phyloP scores from a whole-genome alignment of 2,888 invertebrate genomes.

The Acanthosepion lycidas region DNA sequence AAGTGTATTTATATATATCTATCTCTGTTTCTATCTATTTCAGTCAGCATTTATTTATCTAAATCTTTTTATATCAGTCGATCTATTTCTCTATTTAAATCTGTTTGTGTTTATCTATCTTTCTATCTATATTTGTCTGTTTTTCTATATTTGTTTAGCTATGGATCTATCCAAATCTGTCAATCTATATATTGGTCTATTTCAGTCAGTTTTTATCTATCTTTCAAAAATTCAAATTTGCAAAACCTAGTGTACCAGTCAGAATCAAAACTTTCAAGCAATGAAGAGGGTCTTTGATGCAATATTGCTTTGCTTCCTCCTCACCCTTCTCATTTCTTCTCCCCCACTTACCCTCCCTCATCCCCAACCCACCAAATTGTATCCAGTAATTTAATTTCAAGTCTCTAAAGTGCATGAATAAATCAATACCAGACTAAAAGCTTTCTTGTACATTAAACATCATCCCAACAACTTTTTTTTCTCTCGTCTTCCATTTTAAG shows the following conservation, averaged over 20 bases:
- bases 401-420: neutral
- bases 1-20: too few relatives aligned
- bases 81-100: too few relatives aligned
- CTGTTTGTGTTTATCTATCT: too few relatives aligned
- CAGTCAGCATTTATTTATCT: too few relatives aligned
- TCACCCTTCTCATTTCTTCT: neutral
- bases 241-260: neutral
- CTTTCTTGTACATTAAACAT: conserved; percentile 33
- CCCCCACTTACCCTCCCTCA: neutral
- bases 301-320: neutral
- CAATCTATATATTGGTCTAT: too few relatives aligned
- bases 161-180: too few relatives aligned
- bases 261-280: neutral
- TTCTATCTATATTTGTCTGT: too few relatives aligned
- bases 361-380: neutral
- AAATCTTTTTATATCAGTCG: too few relatives aligned
- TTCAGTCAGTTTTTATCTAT: neutral
- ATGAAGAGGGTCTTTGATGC: neutral
- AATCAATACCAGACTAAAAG: conserved; percentile 1
- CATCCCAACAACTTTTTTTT: neutral
- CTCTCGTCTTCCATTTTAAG: neutral
- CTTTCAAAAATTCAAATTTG: neutral
- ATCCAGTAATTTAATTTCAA: neutral
- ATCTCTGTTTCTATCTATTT: too few relatives aligned
- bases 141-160: too few relatives aligned